Base-by-base conservation (phyloP, 2,113 vertebrate species). In the Anarrhichthys ocellatus region DNA sequence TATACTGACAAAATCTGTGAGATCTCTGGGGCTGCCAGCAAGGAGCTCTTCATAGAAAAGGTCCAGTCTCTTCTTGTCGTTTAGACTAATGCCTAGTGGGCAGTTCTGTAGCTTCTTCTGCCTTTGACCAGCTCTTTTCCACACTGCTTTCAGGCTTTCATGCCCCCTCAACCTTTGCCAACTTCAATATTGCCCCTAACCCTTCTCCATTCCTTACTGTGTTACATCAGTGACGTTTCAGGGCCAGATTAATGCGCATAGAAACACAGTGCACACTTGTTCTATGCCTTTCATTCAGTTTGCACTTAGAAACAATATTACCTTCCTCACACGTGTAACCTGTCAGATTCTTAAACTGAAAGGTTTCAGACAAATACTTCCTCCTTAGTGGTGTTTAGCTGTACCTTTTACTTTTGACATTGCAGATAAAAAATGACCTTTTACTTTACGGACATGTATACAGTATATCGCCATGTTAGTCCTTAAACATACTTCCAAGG, bases 41-140 rank as follows among this genome's bases (percentile, higher is more conserved):
- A 96, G 89, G 97, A 98, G 88, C 94, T 97, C 88, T 94, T 92
- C 59, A 96, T 98, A 42, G 97, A 98, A 73, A 87, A 96, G 96
- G 97, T 97, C 75, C 40, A 17, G n/a, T 77, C 32, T 64, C 38
- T 67, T 46, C 42, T 34, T 81, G 1, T 2, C 2, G 2, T 73
- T 40, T 58, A n/a, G 13, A 24, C 50, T 40, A 1, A 32, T 15
- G 7, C 48, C 50, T 11, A 24, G 9, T 73, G 11, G 46, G 42
- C 40, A 46, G 7, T 27, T 79, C 17, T 48, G 10, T 68, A 36
- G 10, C 34, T 62, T 66, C 4, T 48, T 1, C 14, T 52, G 32
- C 3, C 9, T 29, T 29, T 29, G 34, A 20, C 44, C 38, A 5
- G 48, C 50, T 62, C 14, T 10, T 48, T 20, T 56, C 29, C 44